These are phyloP conservation scores for Drosophila albomicans DNA, from an alignment of 1,140 invertebrate species.

Conservation along the genomic window DNA sequence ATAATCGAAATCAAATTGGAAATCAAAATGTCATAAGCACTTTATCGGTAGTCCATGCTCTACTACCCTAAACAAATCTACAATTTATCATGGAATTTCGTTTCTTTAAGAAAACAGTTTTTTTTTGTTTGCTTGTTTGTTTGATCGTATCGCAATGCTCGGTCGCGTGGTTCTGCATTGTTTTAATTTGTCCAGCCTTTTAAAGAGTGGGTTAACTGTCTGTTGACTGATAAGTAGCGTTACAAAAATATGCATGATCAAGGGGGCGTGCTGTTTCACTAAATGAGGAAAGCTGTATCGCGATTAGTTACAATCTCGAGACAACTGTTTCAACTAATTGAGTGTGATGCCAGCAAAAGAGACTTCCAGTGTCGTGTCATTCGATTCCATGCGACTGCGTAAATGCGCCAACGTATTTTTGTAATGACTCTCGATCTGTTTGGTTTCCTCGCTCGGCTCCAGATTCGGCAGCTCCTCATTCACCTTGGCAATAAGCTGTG, in stretches of 20 bases:
- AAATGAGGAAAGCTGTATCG: slow-evolving; percentile 15
- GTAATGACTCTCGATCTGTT: slow-evolving; percentile 98
- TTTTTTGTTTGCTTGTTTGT: not conserved
- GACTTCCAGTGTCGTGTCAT: slow-evolving; percentile 87
- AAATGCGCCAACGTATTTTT: slow-evolving; percentile 94
- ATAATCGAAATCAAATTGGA: slow-evolving; percentile 71
- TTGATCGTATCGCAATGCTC: slow-evolving; percentile 11
- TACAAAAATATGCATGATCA: slow-evolving; percentile 59
- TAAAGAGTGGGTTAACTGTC: slow-evolving; percentile 34
- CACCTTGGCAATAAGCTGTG: slow-evolving; percentile 96
- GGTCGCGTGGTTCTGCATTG: slow-evolving; percentile 23
- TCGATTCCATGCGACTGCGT: slow-evolving; percentile 88
- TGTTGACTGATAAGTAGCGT: slow-evolving; percentile 50
- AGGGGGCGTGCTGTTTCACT: slow-evolving; percentile 13
- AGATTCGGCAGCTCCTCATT: slow-evolving; percentile 96
- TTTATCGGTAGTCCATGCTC: slow-evolving; percentile 31
- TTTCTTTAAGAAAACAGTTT: slow-evolving; percentile 41
- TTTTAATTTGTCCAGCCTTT: slow-evolving; percentile 40
- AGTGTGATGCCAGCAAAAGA: slow-evolving; percentile 84
- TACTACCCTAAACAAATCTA: slow-evolving; percentile 32
- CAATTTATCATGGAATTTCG: slow-evolving; percentile 47
- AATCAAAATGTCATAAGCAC: slow-evolving; percentile 59
- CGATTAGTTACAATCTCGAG: slow-evolving; percentile 13
- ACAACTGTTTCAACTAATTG: slow-evolving; percentile 60
- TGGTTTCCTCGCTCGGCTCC: slow-evolving; percentile 96